Conservation (phyloP, 1,140 invertebrate genomes). For the Formica selysi region DNA sequence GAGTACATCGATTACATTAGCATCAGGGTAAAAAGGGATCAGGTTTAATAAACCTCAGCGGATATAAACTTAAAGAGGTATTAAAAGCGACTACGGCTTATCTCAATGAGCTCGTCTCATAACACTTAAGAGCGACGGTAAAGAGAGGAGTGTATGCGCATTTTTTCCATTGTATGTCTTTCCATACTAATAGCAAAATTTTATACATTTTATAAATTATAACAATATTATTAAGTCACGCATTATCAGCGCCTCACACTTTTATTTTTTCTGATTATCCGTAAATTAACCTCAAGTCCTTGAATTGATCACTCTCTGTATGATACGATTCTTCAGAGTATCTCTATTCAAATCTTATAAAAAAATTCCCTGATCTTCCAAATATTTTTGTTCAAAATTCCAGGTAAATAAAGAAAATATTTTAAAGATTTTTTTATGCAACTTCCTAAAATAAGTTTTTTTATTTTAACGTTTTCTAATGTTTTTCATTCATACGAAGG, state of each 20-base stretch:
- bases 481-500: no score
- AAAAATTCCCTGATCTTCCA: no score
- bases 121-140: background rate
- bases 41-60: slow-evolving; percentile 68
- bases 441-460: no score
- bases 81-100: slow-evolving; percentile 42
- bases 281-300: background rate
- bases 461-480: no score
- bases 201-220: background rate
- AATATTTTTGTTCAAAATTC: no score
- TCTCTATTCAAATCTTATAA: no score
- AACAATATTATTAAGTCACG: background rate
- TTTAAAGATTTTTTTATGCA: no score
- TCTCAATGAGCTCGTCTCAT: slow-evolving; percentile 1
- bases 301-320: background rate
- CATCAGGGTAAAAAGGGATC: slow-evolving; percentile 62
- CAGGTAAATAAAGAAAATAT: no score
- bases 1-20: slow-evolving; percentile 70
- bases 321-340: background rate
- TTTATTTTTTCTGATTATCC: background rate
- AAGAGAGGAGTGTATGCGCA: background rate
- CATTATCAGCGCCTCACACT: background rate
- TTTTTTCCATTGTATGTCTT: background rate
- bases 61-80: slow-evolving; percentile 64
- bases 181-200: slow-evolving; percentile 6